Evolutionary conservation across 2,113 vertebrate species (phyloP), one percentile per base, ranked within the genome.

Genomic region (Nothobranchius furzeri): DNA sequence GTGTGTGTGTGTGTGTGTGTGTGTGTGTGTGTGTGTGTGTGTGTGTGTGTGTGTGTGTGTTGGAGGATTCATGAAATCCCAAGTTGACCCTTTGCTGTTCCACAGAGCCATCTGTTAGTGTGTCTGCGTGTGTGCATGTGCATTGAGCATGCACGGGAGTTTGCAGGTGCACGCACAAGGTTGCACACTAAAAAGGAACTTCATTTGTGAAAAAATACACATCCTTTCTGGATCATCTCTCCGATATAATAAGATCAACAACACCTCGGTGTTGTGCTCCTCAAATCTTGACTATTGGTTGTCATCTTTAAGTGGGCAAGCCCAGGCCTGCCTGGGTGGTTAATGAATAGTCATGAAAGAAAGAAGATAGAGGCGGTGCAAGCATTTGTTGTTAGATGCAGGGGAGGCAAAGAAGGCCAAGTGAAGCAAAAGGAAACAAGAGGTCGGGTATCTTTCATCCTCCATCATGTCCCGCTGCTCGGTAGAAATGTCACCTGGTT

Each of bases 311-410:
- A 67, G 48, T 52, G 90, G 95, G 93, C 96, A 97, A 96, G 97
- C 86, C 91, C 89, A 80, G 91, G 73, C 97, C 93, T 99, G 97
- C 93, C 93, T 85, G 68, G 57, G 77, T 20, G 12, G 77, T 88
- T 94, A 91, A 95, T 96, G 95, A 96, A 96, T 94, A 96, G 91
- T 95, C 94, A 95, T 95, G 93, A 95, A 93, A 92, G 88, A 86
- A 88, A 91, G 30, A 76, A 87, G 30, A 83, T 90, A 85, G 92
- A 92, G 92, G 95, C 86, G 93, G 85, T 92, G 85, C 52, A 46
- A 66, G 30, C 85, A 88, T 95, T 93, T 96, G 96, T 96, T 96
- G 95, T 96, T 95, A 89, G 95, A 95, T 95, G 94, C 94, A 92
- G 73, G 55, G 90, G 82, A 63, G 86, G 91, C 92, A 93, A 93